Percentiles rank a stretch among this genome's conserved stretches.
These are phyloP conservation scores for Aplodontia rufa DNA, from an alignment of 2,113 vertebrate species.

Conservation along the genomic window DNA sequence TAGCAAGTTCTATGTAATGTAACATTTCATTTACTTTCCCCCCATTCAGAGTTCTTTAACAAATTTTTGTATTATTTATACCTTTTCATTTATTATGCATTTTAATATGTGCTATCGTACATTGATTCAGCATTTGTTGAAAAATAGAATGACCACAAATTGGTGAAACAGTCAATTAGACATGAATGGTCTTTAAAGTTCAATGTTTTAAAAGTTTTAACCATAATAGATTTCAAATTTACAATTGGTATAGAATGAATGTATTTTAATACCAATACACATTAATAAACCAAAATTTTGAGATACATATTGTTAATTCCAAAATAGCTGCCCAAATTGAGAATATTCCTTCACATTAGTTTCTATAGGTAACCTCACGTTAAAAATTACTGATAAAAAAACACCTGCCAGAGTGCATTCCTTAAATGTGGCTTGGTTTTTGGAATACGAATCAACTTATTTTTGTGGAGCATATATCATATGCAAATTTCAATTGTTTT, in stretches of 20 bases:
- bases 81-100: neutral
- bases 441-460: conserved; percentile 24
- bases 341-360: neutral
- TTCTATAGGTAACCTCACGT: neutral
- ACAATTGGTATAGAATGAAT: neutral
- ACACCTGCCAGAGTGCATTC: neutral
- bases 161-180: neutral
- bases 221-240: neutral
- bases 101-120: neutral
- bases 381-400: neutral
- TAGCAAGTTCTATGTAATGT: neutral
- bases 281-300: neutral
- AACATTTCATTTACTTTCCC: neutral
- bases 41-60: neutral
- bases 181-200: neutral
- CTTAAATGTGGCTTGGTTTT: conserved; percentile 27
- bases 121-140: neutral
- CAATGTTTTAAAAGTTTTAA: neutral
- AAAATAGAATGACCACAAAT: neutral
- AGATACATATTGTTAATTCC: neutral
- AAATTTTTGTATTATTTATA: neutral
- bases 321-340: neutral
- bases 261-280: neutral
- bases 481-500: conserved; percentile 29
- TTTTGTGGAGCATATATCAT: neutral